Evolutionary conservation across 2,888 invertebrate genomes (phyloP).

Genomic region (Tachystola acroxantha): DNA sequence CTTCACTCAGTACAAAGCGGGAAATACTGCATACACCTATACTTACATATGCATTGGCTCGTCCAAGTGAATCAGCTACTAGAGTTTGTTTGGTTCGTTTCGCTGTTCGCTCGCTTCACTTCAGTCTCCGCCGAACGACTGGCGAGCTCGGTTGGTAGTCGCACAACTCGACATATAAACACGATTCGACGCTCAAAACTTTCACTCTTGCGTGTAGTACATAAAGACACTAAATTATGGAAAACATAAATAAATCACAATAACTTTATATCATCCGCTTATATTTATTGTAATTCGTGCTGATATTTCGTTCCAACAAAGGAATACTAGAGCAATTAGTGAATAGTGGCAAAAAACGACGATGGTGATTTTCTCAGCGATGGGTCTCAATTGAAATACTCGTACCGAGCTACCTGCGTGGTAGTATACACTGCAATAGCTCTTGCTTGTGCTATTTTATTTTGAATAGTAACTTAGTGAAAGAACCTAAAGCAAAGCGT

Average conservation of each 20-base stretch:
- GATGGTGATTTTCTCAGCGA: constrained; percentile 17
- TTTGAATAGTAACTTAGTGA: no score
- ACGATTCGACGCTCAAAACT: constrained; percentile 16
- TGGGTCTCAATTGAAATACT: constrained; percentile 9
- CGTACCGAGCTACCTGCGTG: no score
- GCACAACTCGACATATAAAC: background rate
- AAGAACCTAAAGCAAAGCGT: no score
- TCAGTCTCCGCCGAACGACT: constrained; percentile 12
- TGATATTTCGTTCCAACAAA: no score
- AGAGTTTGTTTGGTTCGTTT: constrained; percentile 8
- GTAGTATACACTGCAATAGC: no score
- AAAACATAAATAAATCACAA: background rate
- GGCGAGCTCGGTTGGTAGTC: constrained; percentile 1
- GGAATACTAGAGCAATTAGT: no score
- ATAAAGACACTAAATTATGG: constrained; percentile 1
- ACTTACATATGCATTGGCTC: constrained; percentile 2
- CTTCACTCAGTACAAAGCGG: background rate
- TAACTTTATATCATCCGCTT: no score
- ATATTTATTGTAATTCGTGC: no score
- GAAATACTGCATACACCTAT: background rate
- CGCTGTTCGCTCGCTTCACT: no score
- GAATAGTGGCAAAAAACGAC: constrained; percentile 16
- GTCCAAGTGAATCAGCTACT: constrained; percentile 11
- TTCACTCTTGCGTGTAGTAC: constrained; percentile 23
- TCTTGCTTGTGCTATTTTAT: no score